These are phyloP conservation scores for Drosophila sturtevanti DNA, from an alignment of 1,140 invertebrate species.

Conservation along the genomic window DNA sequence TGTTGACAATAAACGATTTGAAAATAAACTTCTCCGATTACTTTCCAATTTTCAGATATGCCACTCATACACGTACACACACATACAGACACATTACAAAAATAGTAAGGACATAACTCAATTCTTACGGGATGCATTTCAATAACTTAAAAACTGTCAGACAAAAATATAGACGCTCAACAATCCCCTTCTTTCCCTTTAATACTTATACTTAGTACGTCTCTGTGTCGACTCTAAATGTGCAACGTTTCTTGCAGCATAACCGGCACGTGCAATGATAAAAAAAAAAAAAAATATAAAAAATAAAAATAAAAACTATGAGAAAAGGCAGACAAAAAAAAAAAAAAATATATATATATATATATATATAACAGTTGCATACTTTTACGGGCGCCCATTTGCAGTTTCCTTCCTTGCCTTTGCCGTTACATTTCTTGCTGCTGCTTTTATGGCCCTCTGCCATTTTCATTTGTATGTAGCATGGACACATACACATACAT, in stretches of 20 bases:
- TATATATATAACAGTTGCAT: no score
- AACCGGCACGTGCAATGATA: conserved; percentile 10
- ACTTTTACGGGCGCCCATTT: conserved; percentile 17
- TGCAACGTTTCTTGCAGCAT: background rate
- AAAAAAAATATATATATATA: conserved; percentile 1
- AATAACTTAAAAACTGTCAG: no score
- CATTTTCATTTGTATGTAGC: conserved; percentile 3
- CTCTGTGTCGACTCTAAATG: background rate
- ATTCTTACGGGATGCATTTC: no score
- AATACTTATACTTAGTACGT: background rate
- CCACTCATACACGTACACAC: no score
- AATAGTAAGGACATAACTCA: no score
- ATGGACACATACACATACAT: background rate
- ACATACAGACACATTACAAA: no score
- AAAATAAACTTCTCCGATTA: no score
- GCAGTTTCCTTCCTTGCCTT: conserved; percentile 3
- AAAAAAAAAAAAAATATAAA: background rate
- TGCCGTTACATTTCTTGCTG: conserved; percentile 1
- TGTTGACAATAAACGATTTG: no score
- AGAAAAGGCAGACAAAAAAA: background rate
- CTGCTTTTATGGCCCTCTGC: background rate
- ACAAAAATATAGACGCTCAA: no score
- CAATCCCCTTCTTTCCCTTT: background rate
- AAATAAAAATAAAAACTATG: background rate
- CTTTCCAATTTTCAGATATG: no score